Base-by-base conservation (phyloP, 2,888 invertebrate species). In the Tinea trinotella region DNA sequence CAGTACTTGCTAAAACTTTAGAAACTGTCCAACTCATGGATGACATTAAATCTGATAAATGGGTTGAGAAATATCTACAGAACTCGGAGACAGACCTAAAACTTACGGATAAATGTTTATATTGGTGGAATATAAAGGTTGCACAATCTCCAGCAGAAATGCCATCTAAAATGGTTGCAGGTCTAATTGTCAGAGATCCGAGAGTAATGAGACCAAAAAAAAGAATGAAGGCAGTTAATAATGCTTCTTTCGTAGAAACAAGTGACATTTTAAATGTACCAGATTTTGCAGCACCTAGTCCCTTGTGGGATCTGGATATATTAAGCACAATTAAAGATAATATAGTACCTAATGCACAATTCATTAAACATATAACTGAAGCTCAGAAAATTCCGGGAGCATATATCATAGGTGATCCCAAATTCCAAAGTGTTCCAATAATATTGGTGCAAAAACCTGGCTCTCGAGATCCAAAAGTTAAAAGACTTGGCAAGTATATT, bases 141-240 rank as follows among this genome's bases (percentile, higher is more conserved):
- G 63, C 88, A 0, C 75, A 73, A 49, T 88, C 90, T 1, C 88
- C 92, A 18, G 81, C 88, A 52, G 90, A 92, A 61, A 68, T 95
- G 17, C 89, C 92, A 9, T 89, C 93, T 0, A 87, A 88, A 61
- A 78, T 90, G 60, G 82, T 96, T 19, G 62, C 96, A 49, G 91
- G 92, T 4, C 72, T 96, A 55, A 89, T 92, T 53, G 90, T 95
- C 0, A 85, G 89, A 63, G 98, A 98, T 85, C 97, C 98, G n/a
- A 87, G 96, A 46, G 85, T 92, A 57, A 89, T 89, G 65, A 79
- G 93, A 18, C 94, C 95, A 0, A 66, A 72, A 18, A 88, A 88
- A 62, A 87, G 92, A 60, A 89, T 87, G 0, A 93, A 93, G 77
- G 88, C 90, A 9, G 61, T 73, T 52, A 68, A 63, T 54, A n/a